A percentile compares a stretch with the other conserved stretches of the same genome.
These are phyloP conservation scores for Nyctalus aviator DNA, from an alignment of 2,797 vertebrate species.

Conservation along the genomic window DNA sequence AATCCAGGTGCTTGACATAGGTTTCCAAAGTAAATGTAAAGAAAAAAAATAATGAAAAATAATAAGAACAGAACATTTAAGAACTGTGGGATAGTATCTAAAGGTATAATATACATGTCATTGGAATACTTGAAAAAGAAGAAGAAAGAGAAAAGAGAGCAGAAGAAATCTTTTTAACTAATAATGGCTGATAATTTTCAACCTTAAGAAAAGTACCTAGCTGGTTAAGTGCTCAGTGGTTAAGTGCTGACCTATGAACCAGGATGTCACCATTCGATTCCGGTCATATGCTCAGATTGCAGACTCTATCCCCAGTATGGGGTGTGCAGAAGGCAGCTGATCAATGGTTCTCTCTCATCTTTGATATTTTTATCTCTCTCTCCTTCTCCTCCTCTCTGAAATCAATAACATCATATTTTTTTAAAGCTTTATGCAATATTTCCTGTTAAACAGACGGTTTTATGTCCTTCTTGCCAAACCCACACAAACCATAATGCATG, in stretches of 20 bases:
- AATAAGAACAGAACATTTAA: background rate
- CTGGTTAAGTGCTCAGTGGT: no score
- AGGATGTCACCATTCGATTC: no score
- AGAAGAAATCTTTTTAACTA: background rate
- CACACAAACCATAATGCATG: background rate
- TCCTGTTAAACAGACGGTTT: background rate
- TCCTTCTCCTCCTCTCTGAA: no score
- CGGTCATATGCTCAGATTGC: no score
- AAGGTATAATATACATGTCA: background rate
- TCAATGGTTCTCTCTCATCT: no score
- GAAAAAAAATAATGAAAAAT: background rate
- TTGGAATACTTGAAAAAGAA: background rate
- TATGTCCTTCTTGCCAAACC: constrained; percentile 24
- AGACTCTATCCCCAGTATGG: no score
- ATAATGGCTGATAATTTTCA: background rate
- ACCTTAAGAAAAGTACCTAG: background rate
- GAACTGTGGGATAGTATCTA: background rate
- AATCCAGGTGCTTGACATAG: no score
- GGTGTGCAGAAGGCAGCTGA: no score
- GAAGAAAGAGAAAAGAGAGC: background rate
- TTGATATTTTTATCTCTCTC: no score
- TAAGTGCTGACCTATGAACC: no score
- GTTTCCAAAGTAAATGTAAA: background rate
- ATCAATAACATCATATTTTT: no score
- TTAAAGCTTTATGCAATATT: background rate